A percentile compares a stretch with the other conserved stretches of the same genome.
phyloP scores from a whole-genome alignment of 2,113 vertebrate genomes.

The Aplodontia rufa region DNA sequence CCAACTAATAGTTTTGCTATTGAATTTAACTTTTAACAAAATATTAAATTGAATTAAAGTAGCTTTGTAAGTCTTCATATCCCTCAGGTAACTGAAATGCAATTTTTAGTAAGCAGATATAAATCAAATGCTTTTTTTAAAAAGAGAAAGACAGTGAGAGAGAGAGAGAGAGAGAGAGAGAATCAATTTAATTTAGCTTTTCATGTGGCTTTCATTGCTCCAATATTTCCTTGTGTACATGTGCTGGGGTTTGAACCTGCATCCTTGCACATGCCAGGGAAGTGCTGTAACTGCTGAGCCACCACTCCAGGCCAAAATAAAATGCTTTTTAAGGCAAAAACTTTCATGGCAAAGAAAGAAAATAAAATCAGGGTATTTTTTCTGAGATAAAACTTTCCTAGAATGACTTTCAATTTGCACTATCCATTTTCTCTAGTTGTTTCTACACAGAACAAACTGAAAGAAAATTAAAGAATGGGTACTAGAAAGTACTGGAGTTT shows the following conservation, averaged over 20 bases:
- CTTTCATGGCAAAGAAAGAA: slow-evolving; percentile 37
- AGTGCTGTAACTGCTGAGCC: too few relatives aligned
- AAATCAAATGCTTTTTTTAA: slow-evolving; percentile 17
- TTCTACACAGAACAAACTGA: not conserved
- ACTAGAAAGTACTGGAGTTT: not conserved
- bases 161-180: too few relatives aligned
- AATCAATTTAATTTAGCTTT: too few relatives aligned
- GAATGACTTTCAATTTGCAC: slow-evolving; percentile 1
- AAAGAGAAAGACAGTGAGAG: too few relatives aligned
- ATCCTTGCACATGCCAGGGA: too few relatives aligned
- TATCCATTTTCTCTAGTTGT: not conserved
- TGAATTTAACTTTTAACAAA: slow-evolving; percentile 47
- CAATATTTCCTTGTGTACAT: too few relatives aligned
- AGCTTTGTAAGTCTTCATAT: not conserved
- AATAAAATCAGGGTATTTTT: slow-evolving; percentile 5
- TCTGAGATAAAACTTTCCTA: not conserved
- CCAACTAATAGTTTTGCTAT: not conserved
- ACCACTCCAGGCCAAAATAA: too few relatives aligned
- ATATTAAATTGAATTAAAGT: slow-evolving; percentile 23
- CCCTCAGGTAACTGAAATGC: not conserved
- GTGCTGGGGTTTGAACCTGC: too few relatives aligned
- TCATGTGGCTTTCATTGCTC: too few relatives aligned
- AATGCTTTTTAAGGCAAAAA: slow-evolving; percentile 30
- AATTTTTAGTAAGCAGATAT: slow-evolving; percentile 14
- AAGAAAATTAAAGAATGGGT: not conserved